Conservation (phyloP, 2,888 invertebrate genomes). For the Callimorpha dominula region DNA sequence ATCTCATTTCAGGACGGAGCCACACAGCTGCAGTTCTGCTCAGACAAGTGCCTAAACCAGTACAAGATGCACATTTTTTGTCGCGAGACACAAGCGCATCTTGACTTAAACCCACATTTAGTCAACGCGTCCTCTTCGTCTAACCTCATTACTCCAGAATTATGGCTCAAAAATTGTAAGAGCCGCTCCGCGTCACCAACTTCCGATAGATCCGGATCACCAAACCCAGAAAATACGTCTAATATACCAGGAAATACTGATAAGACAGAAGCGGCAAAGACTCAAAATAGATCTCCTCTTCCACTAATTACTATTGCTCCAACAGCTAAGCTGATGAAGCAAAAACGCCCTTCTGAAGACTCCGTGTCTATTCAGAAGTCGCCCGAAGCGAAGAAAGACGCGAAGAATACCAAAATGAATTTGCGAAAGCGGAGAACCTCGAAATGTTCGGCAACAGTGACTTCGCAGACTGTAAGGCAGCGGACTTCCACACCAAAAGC, state of each 20-base stretch:
- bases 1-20: constrained; percentile 91
- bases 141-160: constrained; percentile 94
- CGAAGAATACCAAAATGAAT: constrained; percentile 76
- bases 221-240: constrained; percentile 74
- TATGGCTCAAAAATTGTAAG: constrained; percentile 95
- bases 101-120: constrained; percentile 93
- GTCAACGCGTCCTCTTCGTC: constrained; percentile 81
- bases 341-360: constrained; percentile 72
- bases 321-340: constrained; percentile 88
- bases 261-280: constrained; percentile 64
- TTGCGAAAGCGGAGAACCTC: constrained; percentile 80
- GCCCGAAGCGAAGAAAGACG: constrained; percentile 78
- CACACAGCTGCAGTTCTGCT: constrained; percentile 95
- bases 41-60: constrained; percentile 97
- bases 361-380: constrained; percentile 70
- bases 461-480: constrained; percentile 76
- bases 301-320: constrained; percentile 90
- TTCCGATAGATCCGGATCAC: constrained; percentile 86
- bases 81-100: constrained; percentile 96
- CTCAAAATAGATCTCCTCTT: constrained; percentile 78
- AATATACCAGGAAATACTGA: constrained; percentile 57
- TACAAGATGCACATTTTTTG: constrained; percentile 99
- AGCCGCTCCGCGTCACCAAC: constrained; percentile 88
- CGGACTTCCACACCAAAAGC: constrained; percentile 77
- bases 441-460: constrained; percentile 79